Evolutionary conservation across 2,113 vertebrate species (phyloP).

Genomic region (Rissa tridactyla): DNA sequence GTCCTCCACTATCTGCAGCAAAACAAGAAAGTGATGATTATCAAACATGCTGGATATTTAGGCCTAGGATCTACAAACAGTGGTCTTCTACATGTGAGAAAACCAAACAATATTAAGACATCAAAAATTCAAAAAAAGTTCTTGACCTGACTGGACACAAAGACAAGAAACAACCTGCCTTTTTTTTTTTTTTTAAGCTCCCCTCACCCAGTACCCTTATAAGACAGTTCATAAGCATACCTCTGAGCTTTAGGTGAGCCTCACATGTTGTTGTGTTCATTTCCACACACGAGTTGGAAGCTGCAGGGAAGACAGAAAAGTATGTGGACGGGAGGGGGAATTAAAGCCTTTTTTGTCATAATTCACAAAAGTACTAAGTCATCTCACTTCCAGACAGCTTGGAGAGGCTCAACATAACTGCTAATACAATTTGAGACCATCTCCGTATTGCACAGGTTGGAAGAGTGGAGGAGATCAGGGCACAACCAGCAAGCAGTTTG

Average conservation of each 20-base stretch:
- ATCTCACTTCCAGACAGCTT: neutral
- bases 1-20: neutral
- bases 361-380: rapidly evolving
- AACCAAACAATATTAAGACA: neutral
- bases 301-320: neutral
- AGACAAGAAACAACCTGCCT: neutral
- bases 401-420: neutral
- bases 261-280: neutral
- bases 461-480: neutral
- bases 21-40: rapidly evolving
- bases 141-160: neutral
- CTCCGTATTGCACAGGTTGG: neutral
- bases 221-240: neutral
- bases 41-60: rapidly evolving
- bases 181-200: neutral
- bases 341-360: neutral
- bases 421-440: neutral
- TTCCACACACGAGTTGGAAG: neutral
- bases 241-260: neutral
- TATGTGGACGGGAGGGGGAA: neutral
- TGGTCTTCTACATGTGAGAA: too few species aligned
- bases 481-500: neutral
- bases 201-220: neutral
- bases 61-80: neutral
- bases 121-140: neutral